These are phyloP conservation scores for Entomyzon cyanotis DNA, from an alignment of 2,113 vertebrate genomes.

Conservation along the genomic window DNA sequence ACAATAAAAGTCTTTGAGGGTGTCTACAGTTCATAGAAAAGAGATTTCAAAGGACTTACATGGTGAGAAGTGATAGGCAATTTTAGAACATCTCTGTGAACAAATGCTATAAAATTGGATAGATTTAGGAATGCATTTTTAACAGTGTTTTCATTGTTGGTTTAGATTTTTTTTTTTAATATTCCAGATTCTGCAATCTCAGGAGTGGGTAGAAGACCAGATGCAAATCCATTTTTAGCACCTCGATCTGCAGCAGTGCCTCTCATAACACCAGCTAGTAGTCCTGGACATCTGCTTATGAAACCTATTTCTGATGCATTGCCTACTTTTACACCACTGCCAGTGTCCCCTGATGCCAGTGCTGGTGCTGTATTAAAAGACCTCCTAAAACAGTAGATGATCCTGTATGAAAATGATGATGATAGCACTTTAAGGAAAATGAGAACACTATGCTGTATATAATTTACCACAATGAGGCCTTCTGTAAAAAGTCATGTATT, in stretches of 20 bases:
- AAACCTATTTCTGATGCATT: conserved; percentile 91
- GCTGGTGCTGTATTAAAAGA: conserved; percentile 91
- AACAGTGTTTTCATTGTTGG: not conserved
- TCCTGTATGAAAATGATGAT: not conserved
- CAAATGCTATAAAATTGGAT: not conserved
- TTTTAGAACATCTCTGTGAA: not conserved
- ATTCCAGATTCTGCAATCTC: conserved; percentile 55
- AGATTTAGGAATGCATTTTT: not conserved
- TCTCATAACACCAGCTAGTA: conserved; percentile 73
- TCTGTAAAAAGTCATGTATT: conserved; percentile 66
- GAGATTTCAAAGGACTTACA: not conserved
- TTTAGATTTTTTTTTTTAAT: not conserved
- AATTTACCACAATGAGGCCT: conserved; percentile 77
- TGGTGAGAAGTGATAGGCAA: not conserved
- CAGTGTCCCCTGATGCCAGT: conserved; percentile 88
- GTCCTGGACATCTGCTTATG: conserved; percentile 89
- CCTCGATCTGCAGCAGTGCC: conserved; percentile 94
- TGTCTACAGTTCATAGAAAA: not conserved
- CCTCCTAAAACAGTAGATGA: conserved; percentile 86
- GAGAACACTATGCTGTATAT: conserved; percentile 63
- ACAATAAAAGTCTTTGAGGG: not conserved
- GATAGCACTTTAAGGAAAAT: conserved; percentile 76
- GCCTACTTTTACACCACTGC: conserved; percentile 93
- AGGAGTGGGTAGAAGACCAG: conserved; percentile 75
- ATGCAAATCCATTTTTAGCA: conserved; percentile 88